Percentiles rank a stretch among this genome's conserved stretches.
phyloP scores from a whole-genome alignment of 1,140 invertebrate genomes.

The Andrena cerasifolii region DNA sequence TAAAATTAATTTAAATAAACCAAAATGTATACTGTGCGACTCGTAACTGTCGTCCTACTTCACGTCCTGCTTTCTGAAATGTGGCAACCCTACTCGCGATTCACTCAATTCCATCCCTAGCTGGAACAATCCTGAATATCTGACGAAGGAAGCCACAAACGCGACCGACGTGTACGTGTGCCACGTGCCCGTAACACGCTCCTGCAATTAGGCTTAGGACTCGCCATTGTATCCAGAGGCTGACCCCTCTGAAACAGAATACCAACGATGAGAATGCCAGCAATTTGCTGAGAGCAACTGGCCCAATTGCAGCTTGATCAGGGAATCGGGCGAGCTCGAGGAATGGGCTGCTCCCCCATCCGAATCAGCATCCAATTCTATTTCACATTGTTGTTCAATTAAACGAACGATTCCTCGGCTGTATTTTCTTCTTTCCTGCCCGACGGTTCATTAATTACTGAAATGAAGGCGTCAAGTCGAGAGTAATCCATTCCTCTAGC shows the following conservation, averaged over 20 bases:
- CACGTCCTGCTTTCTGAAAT: too few species aligned
- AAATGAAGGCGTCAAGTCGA: too few species aligned
- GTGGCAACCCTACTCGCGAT: background rate
- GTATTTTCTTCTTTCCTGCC: too few species aligned
- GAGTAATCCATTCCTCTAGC: too few species aligned
- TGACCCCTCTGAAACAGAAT: constrained; percentile 34
- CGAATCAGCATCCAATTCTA: background rate
- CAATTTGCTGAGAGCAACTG: constrained; percentile 31
- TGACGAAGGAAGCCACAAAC: background rate
- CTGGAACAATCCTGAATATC: background rate
- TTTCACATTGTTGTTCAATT: background rate
- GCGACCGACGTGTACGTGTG: constrained; percentile 4
- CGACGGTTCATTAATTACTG: too few species aligned
- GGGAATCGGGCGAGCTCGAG: constrained; percentile 11
- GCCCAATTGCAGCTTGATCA: constrained; percentile 26
- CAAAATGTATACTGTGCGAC: too few species aligned
- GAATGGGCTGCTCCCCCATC: background rate
- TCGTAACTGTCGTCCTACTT: too few species aligned
- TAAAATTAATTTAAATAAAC: too few species aligned
- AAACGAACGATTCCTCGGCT: too few species aligned
- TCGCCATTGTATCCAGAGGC: constrained; percentile 22
- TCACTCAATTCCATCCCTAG: background rate
- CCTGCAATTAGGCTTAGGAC: constrained; percentile 44
- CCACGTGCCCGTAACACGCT: constrained; percentile 40
- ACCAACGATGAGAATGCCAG: constrained; percentile 40